Percentiles rank a stretch among this genome's conserved stretches.
Conservation (phyloP, 2,888 invertebrate genomes). For the Leptinotarsa tumamoca region DNA sequence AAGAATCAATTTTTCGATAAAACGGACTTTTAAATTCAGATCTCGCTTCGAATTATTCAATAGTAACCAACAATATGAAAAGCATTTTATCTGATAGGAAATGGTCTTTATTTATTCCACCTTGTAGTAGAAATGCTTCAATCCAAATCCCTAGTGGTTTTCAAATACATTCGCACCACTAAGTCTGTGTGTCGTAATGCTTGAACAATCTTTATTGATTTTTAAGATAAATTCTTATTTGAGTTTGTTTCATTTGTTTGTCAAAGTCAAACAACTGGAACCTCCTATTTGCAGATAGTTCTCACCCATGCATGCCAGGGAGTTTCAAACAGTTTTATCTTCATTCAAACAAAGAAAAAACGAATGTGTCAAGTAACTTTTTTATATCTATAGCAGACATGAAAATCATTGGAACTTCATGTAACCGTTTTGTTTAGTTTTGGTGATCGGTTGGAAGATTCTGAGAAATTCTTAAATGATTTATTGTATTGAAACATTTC, state of each 20-base stretch:
- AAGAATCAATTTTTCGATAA: too few relatives aligned
- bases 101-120: background rate
- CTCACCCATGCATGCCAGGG: constrained; percentile 51
- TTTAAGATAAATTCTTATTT: constrained; percentile 52
- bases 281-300: constrained; percentile 57
- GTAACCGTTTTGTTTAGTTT: constrained; percentile 31
- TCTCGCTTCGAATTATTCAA: too few relatives aligned
- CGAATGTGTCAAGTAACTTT: constrained; percentile 35
- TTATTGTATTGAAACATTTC: background rate
- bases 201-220: constrained; percentile 53
- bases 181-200: constrained; percentile 36
- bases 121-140: background rate
- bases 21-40: too few relatives aligned
- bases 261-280: constrained; percentile 49
- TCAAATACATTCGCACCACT: constrained; percentile 18
- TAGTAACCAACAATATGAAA: too few relatives aligned
- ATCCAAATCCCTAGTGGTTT: constrained; percentile 17
- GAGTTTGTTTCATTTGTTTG: constrained; percentile 52
- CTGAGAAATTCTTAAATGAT: background rate
- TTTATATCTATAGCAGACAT: constrained; percentile 26
- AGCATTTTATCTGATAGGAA: too few relatives aligned
- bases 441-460: background rate
- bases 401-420: constrained; percentile 25
- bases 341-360: constrained; percentile 38
- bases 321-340: constrained; percentile 51